Base-by-base conservation (phyloP, 1,140 invertebrate species). In the Drosophila murphyi region DNA sequence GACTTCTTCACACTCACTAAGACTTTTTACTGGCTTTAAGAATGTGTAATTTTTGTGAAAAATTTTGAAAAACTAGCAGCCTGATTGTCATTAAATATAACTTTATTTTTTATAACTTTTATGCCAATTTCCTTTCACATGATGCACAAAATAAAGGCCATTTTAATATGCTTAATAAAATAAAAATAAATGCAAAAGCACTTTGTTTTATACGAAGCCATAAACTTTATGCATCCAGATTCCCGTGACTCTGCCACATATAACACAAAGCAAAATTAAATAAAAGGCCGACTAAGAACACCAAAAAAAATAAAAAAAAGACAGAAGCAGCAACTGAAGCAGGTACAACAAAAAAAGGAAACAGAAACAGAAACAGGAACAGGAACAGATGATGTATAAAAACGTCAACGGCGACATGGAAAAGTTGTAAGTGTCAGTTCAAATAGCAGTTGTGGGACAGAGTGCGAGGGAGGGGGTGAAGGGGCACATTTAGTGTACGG, bases 331-430 rank as follows among this genome's bases (percentile, higher is more conserved):
- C 32, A 74, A 73, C 34, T 35, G 39, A 45, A 56, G 43, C 35
- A 28, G 37, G 35, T 31, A 20, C 37, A 61, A 50, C 48, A 43
- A 34, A 56, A 52, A 41, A 63, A 76, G 62, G 47, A 59, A 48
- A 73, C 71, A 68, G 55, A 47, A 62, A 72, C 72, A 51, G 71
- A 63, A 28, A 63, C 45, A 54, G 52, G 39, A 52, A 59, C 85
- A 83, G 52, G 39, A 52, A 62, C 85, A 83, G 85, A 80, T 89
- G 85, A 87, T 83, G 80, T 88, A 89, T 83, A 83, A 83, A 82
- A 83, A 80, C 78, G 80, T 87, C 83, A 87, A 71, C 82, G 76
- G 76, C 76, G 81, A 82, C 76, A 80, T 51, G 78, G 70, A 54
- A 77, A 89, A 80, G 76, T 88, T 88, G 83, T 87, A 88, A 87